Evolutionary conservation across 2,888 invertebrate species (phyloP), one percentile per base, ranked within the genome.

Genomic region (Torymus auratus): DNA sequence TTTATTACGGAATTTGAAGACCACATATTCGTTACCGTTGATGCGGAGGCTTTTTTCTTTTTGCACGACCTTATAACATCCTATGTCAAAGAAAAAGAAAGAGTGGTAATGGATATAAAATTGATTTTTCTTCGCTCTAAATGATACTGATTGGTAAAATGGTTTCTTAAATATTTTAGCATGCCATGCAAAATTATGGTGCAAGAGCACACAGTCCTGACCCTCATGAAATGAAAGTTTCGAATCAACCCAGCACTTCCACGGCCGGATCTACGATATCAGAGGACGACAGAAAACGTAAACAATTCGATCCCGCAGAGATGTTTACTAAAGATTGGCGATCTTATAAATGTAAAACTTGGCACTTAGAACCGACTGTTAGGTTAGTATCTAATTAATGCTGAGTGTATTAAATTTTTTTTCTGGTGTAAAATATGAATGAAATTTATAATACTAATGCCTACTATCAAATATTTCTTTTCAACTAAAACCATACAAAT

Each of bases 1-100:
- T 99, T 99, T 91, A 97, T 99, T 82, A 99, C 99, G 1, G 98
- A 99, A 91, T 99, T 99, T 92, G 98, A 99, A 90, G 98, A 99
- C 91, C 98, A 99, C 91, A 99, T 99, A 87, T 98, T 97, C 91
- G 98, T 99, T 82, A 98, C 98, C 0, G 98, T 98, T 83, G 98
- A 99, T 92, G 99, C 99, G 0, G 99, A 99, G 92, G 97, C 98
- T 1, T 98, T 99, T 92, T 96, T 99, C 92, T 99, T 99, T 91
- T 92, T 99, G 53, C 99, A 99, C 90, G 99, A 99, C 91, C 94
- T 99, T 80, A 97, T 99, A 85, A 97, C 97, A 0, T 97, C 98
- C 0, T 99, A 99, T 90, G 95, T 99, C 77, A 97, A 96, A 90
- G 98, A 98, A 91, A 97, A 97, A 90, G 97, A 98, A 87, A 93